Base-by-base conservation (phyloP, 1,140 invertebrate genomes). In the Caerostris extrusa region DNA sequence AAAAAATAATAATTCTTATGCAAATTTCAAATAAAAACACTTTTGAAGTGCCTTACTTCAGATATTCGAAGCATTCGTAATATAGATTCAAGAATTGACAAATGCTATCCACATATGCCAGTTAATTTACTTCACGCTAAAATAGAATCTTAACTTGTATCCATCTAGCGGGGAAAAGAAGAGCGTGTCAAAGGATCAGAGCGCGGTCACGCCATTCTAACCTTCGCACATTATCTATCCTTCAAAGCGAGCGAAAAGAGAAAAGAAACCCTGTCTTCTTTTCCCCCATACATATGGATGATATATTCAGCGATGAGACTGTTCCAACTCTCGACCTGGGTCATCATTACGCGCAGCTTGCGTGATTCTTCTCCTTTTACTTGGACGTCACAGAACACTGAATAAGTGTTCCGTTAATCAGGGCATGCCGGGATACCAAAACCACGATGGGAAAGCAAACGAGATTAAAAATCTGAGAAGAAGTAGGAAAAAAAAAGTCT, bases 221-320 rank as follows among this genome's bases (percentile, higher is more conserved):
- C 55, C 55, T 34, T 57, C 88, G 4, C 55, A 71, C 69, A 90
- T 55, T 69, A 77, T 90, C 12, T 77, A 57, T 60, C 67, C 50
- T n/a, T 71, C 50, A 71, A 55, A 77, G 77, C n/a, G 61, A 90
- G 34, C 14, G 69, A 57, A n/a, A 77, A 90, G 55, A 57, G 77
- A 77, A n/a, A 55, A 58, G 50, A 14, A 85, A 85, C 57, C 58
- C 83, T 60, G 7, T 58, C 56, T 85, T 85, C 56, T 85, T 34
- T 34, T 85, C 7, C 57, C 10, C 83, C 86, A 88, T 88, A 64
- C 86, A 88, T 88, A 88, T 88, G 86, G 86, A 88, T 88, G 86
- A 88, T 88, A 88, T 88, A 67, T 88, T 88, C 19, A 88, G 60
- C 50, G 60, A 64, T n/a, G 86, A 88, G 60, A 61, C 60, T 8